Conservation (phyloP, 2,888 invertebrate species). For the Mamestra brassicae region DNA sequence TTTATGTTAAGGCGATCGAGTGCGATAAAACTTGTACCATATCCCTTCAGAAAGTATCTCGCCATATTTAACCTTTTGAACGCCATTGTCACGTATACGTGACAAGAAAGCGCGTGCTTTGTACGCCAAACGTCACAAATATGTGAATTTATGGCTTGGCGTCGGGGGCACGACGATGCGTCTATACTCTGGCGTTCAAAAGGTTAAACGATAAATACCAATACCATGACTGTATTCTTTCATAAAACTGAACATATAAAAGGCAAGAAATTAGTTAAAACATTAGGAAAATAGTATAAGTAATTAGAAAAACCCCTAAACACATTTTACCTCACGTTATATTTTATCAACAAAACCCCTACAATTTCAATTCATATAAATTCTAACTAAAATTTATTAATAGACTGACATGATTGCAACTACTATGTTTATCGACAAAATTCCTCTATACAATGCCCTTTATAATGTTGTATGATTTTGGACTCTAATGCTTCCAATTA, state of each 20-base stretch:
- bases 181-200: too few relatives aligned
- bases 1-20: too few relatives aligned
- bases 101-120: too few relatives aligned
- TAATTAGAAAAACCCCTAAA: slow-evolving; percentile 14
- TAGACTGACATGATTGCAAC: slow-evolving; percentile 55
- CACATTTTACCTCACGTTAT: slow-evolving; percentile 2
- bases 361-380: slow-evolving; percentile 53
- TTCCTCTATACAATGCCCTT: slow-evolving; percentile 49
- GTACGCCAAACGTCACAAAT: too few relatives aligned
- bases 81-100: too few relatives aligned
- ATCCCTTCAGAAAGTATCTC: neutral
- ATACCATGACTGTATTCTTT: slow-evolving; percentile 3
- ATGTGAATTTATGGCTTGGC: too few relatives aligned
- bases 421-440: slow-evolving; percentile 27
- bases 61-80: neutral
- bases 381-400: slow-evolving; percentile 62
- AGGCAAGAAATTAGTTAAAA: slow-evolving; percentile 30
- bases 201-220: too few relatives aligned
- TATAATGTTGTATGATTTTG: slow-evolving; percentile 34
- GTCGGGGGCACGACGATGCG: too few relatives aligned
- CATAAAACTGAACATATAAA: slow-evolving; percentile 17
- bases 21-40: too few relatives aligned
- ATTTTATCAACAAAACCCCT: slow-evolving; percentile 49
- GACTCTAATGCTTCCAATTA: slow-evolving; percentile 23
- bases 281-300: slow-evolving; percentile 17